These are phyloP conservation scores for Dromiciops gliroides DNA, from an alignment of 2,113 vertebrate species.

Conservation along the genomic window DNA sequence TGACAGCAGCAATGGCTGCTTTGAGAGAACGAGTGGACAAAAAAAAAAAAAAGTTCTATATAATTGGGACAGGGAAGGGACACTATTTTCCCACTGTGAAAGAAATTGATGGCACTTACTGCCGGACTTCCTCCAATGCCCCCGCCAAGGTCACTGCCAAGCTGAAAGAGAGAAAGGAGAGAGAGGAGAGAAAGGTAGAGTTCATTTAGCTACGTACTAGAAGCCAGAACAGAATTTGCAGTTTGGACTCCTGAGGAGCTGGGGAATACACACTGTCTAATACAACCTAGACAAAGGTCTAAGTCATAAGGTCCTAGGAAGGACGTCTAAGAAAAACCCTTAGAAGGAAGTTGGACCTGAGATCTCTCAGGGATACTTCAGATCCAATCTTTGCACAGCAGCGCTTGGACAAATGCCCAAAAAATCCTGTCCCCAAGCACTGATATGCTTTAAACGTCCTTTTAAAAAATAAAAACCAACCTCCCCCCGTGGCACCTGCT, in stretches of 20 bases:
- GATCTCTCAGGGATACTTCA: conserved; percentile 64
- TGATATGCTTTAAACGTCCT: conserved; percentile 34
- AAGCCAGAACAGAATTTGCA: conserved; percentile 62
- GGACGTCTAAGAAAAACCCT: conserved; percentile 62
- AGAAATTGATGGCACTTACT: conserved; percentile 93
- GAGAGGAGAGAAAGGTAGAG: conserved; percentile 84
- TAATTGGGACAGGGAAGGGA: conserved; percentile 71
- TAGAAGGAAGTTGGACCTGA: conserved; percentile 58
- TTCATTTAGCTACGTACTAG: conserved; percentile 83
- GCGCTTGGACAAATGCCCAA: conserved; percentile 44
- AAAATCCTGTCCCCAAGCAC: conserved; percentile 45
- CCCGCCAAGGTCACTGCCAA: conserved; percentile 99
- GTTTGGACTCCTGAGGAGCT: conserved; percentile 66
- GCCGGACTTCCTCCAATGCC: conserved; percentile 99
- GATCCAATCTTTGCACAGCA: conserved; percentile 60
- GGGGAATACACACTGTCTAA: conserved; percentile 65
- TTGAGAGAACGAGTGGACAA: conserved; percentile 3
- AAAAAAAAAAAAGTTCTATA: conserved; percentile 72
- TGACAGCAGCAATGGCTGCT: conserved; percentile 62
- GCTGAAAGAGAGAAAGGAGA: conserved; percentile 92
- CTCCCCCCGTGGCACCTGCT: neutral
- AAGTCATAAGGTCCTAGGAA: conserved; percentile 23
- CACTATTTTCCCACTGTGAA: conserved; percentile 70
- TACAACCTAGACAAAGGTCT: conserved; percentile 55
- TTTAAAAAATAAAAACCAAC: conserved; percentile 27